phyloP scores from a whole-genome alignment of 2,888 invertebrate species.

The Spicauda simplicius region DNA sequence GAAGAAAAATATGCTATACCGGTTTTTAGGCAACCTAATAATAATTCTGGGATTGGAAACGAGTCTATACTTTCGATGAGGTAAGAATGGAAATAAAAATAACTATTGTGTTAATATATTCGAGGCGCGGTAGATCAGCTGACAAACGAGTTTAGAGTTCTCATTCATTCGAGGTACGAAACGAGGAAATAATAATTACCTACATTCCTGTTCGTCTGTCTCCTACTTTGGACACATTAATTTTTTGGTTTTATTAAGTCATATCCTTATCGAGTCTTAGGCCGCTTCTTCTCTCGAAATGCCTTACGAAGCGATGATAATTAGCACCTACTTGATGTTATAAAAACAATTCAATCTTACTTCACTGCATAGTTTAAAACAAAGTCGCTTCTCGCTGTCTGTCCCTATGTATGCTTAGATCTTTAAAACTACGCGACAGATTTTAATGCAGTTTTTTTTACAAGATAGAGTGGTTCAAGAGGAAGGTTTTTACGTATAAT shows the following conservation, averaged over 20 bases:
- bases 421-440: too few relatives aligned
- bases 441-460: too few relatives aligned
- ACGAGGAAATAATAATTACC: conserved; percentile 33
- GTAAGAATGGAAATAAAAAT: conserved; percentile 62
- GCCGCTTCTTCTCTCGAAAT: too few relatives aligned
- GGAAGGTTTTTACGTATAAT: too few relatives aligned
- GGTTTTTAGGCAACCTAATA: conserved; percentile 56
- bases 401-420: too few relatives aligned
- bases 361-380: too few relatives aligned
- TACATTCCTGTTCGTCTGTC: conserved; percentile 16
- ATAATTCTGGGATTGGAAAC: conserved; percentile 52
- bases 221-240: conserved; percentile 6
- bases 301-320: too few relatives aligned
- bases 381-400: too few relatives aligned
- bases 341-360: too few relatives aligned
- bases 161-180: conserved; percentile 45
- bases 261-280: not conserved
- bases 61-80: conserved; percentile 60
- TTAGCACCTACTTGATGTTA: too few relatives aligned
- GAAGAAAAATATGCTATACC: conserved; percentile 48
- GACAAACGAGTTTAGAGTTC: conserved; percentile 66
- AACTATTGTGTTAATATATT: conserved; percentile 56
- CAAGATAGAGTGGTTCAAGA: too few relatives aligned
- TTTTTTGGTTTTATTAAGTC: not conserved
- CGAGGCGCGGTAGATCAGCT: conserved; percentile 72